Percentiles rank a stretch among this genome's conserved stretches.
Conservation (phyloP, 2,797 vertebrate genomes). For the Sciaenops ocellatus region DNA sequence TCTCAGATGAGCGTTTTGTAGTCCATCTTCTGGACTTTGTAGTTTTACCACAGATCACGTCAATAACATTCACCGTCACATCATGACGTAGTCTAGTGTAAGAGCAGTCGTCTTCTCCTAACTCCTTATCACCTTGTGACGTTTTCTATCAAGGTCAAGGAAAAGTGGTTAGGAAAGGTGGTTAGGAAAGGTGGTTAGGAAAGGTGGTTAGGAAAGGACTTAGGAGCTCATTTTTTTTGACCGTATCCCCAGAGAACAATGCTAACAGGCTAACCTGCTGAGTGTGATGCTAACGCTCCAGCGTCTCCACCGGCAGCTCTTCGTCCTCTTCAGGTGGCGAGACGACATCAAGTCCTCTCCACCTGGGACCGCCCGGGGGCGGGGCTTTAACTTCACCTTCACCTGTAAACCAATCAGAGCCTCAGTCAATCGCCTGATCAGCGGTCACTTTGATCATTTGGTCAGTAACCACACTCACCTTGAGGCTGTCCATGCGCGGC, state of each 20-base stretch:
- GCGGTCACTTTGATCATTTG: neutral
- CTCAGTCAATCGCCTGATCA: neutral
- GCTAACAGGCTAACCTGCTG: constrained; percentile 77
- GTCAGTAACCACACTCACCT: constrained; percentile 72
- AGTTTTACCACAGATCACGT: too few species aligned
- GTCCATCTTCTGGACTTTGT: too few species aligned
- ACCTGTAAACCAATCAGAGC: constrained; percentile 70
- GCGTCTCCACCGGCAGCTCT: constrained; percentile 93
- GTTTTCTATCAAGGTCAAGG: too few species aligned
- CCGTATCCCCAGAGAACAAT: constrained; percentile 1
- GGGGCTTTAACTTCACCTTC: constrained; percentile 94
- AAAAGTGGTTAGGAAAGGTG: too few species aligned
- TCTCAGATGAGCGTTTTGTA: too few species aligned
- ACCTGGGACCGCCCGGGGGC: constrained; percentile 86
- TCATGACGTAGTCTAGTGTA: too few species aligned
- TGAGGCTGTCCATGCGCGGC: constrained; percentile 90
- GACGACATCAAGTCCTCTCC: constrained; percentile 82
- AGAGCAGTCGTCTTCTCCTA: too few species aligned
- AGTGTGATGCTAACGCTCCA: constrained; percentile 87
- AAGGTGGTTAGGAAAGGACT: too few species aligned
- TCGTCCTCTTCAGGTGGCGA: constrained; percentile 87
- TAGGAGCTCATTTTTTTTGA: too few species aligned
- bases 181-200: too few species aligned
- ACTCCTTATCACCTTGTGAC: too few species aligned
- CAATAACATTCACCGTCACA: too few species aligned